phyloP scores from a whole-genome alignment of 2,113 vertebrate species.

The Orcinus orca region DNA sequence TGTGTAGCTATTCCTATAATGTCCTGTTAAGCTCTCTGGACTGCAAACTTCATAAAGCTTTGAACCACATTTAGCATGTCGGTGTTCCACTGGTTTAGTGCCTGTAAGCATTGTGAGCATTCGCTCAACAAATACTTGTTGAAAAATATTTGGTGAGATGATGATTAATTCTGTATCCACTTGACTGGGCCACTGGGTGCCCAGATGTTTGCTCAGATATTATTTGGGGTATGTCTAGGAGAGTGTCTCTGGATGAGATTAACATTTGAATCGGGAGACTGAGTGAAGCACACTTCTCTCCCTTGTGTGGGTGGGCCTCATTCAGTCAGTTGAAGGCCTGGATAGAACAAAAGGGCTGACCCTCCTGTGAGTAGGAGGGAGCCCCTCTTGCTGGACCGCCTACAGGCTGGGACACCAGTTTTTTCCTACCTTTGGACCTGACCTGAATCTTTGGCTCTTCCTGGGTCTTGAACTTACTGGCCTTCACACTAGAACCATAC shows the following conservation, averaged over 20 bases:
- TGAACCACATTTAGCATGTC: neutral
- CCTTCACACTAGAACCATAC: neutral
- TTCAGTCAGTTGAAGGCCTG: neutral
- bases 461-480: neutral
- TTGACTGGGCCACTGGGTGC: neutral
- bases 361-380: neutral
- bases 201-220: neutral
- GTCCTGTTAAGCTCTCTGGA: neutral
- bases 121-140: neutral
- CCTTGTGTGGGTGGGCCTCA: neutral
- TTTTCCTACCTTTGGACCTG: neutral
- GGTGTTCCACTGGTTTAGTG: neutral
- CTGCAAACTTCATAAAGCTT: neutral
- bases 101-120: neutral
- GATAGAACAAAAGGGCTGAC: neutral
- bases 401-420: rapidly evolving
- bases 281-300: neutral
- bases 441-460: neutral
- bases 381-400: neutral
- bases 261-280: neutral
- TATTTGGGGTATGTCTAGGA: neutral
- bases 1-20: neutral
- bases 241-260: neutral
- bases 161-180: conserved; percentile 4
- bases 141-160: neutral